A percentile compares a stretch with the other conserved stretches of the same genome.
Evolutionary conservation across 1,140 invertebrate genomes (phyloP).

Genomic region (Musca vetustissima): DNA sequence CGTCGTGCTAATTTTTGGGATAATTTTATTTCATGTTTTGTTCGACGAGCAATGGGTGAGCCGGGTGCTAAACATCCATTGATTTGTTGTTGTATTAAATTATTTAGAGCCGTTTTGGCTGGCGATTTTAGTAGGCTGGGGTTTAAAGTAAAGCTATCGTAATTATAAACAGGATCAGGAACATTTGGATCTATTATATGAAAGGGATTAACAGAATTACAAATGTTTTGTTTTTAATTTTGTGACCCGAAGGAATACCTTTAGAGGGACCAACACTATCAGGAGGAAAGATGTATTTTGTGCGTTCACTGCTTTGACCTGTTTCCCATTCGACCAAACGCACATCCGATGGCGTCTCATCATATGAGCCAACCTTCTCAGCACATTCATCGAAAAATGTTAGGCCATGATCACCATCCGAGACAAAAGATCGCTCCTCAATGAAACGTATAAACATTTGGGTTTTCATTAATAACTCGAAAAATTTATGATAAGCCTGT

Average conservation of each 20-base stretch:
- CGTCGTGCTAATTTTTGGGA: constrained; percentile 85
- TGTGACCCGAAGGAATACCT: not conserved
- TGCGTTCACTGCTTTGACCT: constrained; percentile 74
- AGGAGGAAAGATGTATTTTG: constrained; percentile 95
- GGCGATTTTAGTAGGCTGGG: constrained; percentile 56
- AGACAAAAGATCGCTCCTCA: constrained; percentile 97
- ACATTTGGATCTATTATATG: not conserved
- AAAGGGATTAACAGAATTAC: not conserved
- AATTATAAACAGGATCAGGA: constrained; percentile 55
- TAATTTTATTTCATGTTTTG: constrained; percentile 91
- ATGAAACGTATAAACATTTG: constrained; percentile 99
- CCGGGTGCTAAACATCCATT: constrained; percentile 67
- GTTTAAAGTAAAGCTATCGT: constrained; percentile 61
- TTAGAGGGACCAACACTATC: constrained; percentile 59
- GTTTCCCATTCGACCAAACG: constrained; percentile 74
- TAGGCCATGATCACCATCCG: constrained; percentile 89
- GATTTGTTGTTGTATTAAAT: constrained; percentile 50
- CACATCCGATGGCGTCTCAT: constrained; percentile 60
- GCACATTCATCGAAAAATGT: constrained; percentile 98
- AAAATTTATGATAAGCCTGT: constrained; percentile 89
- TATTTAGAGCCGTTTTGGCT: constrained; percentile 51
- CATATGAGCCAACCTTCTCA: constrained; percentile 71
- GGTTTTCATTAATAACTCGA: constrained; percentile 83
- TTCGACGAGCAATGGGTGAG: constrained; percentile 87
- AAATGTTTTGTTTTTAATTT: no score